phyloP scores from a whole-genome alignment of 2,113 vertebrate genomes.

The Murina feae region DNA sequence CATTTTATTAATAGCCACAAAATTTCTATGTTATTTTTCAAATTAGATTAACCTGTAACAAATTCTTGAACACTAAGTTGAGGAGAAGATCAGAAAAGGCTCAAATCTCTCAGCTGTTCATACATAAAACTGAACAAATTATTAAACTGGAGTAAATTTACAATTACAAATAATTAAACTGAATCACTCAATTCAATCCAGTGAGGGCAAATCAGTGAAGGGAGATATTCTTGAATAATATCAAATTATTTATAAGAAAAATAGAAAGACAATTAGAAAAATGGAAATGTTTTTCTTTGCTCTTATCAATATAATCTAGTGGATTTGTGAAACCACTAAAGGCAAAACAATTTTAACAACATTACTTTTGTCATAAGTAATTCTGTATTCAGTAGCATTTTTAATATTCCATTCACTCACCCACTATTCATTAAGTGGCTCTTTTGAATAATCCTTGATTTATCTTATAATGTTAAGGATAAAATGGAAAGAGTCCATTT shows the following conservation, averaged over 20 bases:
- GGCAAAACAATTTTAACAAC: neutral
- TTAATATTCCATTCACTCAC: slow-evolving; percentile 40
- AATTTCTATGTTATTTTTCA: neutral
- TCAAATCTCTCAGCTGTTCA: neutral
- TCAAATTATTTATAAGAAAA: neutral
- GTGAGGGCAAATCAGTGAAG: neutral
- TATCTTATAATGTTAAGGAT: neutral
- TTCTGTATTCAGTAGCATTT: neutral
- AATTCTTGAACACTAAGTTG: neutral
- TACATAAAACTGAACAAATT: neutral
- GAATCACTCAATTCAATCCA: neutral
- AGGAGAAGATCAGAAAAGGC: neutral
- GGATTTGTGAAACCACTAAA: neutral
- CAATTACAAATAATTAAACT: neutral
- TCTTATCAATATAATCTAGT: neutral
- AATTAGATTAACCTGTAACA: neutral
- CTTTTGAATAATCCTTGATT: slow-evolving; percentile 16
- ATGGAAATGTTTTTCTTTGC: neutral
- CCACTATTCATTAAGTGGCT: slow-evolving; percentile 9
- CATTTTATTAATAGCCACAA: neutral
- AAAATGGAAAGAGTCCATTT: neutral
- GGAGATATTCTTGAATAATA: neutral
- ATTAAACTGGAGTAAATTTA: neutral
- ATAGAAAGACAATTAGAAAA: neutral
- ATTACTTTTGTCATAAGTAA: slow-evolving; percentile 13